Base-by-base conservation (phyloP, 2,113 vertebrate species). In the Phylloscopus whistleri region DNA sequence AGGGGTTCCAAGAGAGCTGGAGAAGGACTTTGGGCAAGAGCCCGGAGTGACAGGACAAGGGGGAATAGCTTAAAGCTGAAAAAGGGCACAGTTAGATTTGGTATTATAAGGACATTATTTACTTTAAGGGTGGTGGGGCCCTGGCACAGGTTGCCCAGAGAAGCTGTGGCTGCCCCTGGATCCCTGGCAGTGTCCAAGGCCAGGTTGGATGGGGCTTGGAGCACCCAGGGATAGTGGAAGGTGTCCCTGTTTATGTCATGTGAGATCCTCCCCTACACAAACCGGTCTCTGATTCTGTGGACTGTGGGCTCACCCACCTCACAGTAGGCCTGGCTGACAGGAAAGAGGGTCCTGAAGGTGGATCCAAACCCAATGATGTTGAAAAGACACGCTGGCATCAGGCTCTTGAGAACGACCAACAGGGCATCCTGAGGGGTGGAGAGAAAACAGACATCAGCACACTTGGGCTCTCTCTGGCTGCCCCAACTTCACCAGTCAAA, bases 281-380 rank as follows among this genome's bases (percentile, higher is more conserved):
- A 77, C 8, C 72, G 70, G 22, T 6, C 72, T 33, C 27, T 33
- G 48, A 13, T 23, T 43, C 31, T 6, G 3, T 19, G 55, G 31
- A 11, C 35, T 69, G 48, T 22, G 31, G 56, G 43, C 8, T 77
- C 68, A 89, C 91, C 87, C 98, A 99, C 99, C 99, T 99, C 99
- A 44, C 97, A 98, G 17, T 99, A 99, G 84, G 78, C 95, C 96
- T 98, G 98, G 78, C 99, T 99, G 96, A 97, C 98, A 74, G 98
- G 97, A 84, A 99, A 99, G 37, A 99, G 96, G 3, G 98, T 97
- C 96, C 98, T 99, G 95, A 99, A 99, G 1, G 98, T 98, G 7
- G 99, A 99, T 67, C 99, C 99, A 35, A 99, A 99, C 26, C 98
- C 98, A 9, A 99, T 77, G 88, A 99, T 9, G 15, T 99, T 99